Base-by-base conservation (phyloP, 1,140 invertebrate genomes). In the Hyles euphorbiae region DNA sequence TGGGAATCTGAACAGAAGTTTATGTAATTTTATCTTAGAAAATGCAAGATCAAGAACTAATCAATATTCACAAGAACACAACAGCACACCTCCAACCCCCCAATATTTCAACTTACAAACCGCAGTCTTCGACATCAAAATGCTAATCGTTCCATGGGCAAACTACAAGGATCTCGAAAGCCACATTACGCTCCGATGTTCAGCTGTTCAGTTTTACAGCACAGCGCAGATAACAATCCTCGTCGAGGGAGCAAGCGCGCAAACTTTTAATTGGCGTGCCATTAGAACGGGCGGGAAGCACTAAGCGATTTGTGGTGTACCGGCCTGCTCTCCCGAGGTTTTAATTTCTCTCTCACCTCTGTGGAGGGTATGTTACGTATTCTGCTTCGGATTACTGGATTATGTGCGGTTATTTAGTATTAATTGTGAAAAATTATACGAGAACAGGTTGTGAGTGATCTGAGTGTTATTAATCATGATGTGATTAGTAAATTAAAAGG, bases 221-320 rank as follows among this genome's bases (percentile, higher is more conserved):
- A 61, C 55, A 56, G 62, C 74, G 73, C 61, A 68, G 77, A 74
- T 77, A 80, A 85, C 82, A 85, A 87, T 81, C 81, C 81, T 68
- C 76, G 77, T 65, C 73, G 53, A 57, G 81, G 83, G 78, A 83
- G 72, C 64, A 63, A 67, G 70, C 59, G 73, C 63, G 71, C 70
- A 78, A 88, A 88, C 81, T 88, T 88, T 88, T 88, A 88, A 88
- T 88, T 88, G 85, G 78, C 78, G 73, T 85, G 83, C 81, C 83
- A 88, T 88, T 88, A 88, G 82, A 71, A 72, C 76, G 72, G 83
- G 78, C 72, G 81, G 83, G 74, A 76, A 79, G 76, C 82, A 86
- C 85, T 88, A 88, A 88, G 83, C 85, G 85, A 85, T 88, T 88
- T 87, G 83, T 87, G 85, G 83, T 88, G 85, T 88, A 84, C 77